Base-by-base conservation (phyloP, 2,797 vertebrate species). In the Cirrhinus mrigala region DNA sequence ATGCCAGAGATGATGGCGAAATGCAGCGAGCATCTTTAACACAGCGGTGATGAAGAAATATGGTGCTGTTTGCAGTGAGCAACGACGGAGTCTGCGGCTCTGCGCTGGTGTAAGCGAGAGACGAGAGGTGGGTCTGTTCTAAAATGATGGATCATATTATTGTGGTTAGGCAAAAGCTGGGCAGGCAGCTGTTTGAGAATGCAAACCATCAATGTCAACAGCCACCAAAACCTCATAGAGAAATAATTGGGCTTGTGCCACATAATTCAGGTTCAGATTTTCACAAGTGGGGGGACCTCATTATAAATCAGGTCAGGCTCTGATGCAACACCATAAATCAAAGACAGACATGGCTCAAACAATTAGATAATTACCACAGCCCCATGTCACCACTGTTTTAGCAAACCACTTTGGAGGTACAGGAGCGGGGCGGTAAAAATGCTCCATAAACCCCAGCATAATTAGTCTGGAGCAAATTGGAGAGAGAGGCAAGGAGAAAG, bases 281-380 rank as follows among this genome's bases (percentile, higher is more conserved):
- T 95, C 95, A 94, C 93, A 95, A 95, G 94, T 94, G 92, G 91
- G 91, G 92, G 91, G 91, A 94, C 95, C 96, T 97, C 95, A 96
- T 97, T 96, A 97, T 96, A 96, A 97, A 97, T 96, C 96, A 95
- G 97, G 96, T 97, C 97, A 96, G 96, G 93, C 94, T 95, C 95
- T 95, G 97, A 97, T 96, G 96, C 96, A 95, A 94, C 96, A 96
- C 95, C 96, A 96, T 98, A 97, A 98, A 98, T 98, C 97, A 97
- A 95, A 92, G 94, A 95, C 93, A 95, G 96, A 95, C 96, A 95
- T 94, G 95, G 96, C 95, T 95, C 93, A 93, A 97, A 97, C 97
- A 97, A 98, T 98, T 98, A 97, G 96, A 96, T 97, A 97, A 98
- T 98, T 98, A 97, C 94, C 94, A 94, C 95, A 96, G 93, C 94